These are phyloP conservation scores for Pollenia labialis DNA, from an alignment of 2,888 invertebrate genomes.

Conservation along the genomic window DNA sequence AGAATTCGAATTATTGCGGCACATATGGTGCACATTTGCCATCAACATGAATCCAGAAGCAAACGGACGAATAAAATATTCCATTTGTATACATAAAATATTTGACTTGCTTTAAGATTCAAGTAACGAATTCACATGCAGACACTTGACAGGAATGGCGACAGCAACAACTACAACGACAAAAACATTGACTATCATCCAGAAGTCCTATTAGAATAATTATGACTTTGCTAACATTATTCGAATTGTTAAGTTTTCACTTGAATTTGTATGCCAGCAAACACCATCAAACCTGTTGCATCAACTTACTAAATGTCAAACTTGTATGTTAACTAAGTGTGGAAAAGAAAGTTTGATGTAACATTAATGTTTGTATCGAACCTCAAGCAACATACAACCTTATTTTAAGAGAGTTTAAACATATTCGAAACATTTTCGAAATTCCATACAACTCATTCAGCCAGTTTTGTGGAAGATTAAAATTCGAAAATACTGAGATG, in stretches of 20 bases:
- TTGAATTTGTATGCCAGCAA: background rate
- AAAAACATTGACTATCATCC: slow-evolving; percentile 31
- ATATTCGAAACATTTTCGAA: slow-evolving; percentile 19
- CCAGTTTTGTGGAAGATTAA: background rate
- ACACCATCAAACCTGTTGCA: background rate
- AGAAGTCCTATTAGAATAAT: slow-evolving; percentile 63
- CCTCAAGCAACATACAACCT: background rate
- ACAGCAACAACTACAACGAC: slow-evolving; percentile 44
- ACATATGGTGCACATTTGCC: slow-evolving; percentile 61
- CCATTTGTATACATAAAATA: background rate
- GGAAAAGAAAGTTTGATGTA: background rate
- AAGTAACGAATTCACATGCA: slow-evolving; percentile 44
- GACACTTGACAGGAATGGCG: slow-evolving; percentile 53
- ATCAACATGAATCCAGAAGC: slow-evolving; percentile 35
- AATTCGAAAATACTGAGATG: background rate
- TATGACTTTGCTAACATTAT: slow-evolving; percentile 59
- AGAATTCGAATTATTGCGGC: slow-evolving; percentile 58
- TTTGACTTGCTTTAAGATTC: slow-evolving; percentile 59
- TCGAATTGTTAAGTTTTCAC: slow-evolving; percentile 54
- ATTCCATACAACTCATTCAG: slow-evolving; percentile 17
- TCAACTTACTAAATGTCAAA: slow-evolving; percentile 1
- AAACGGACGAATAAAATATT: slow-evolving; percentile 25
- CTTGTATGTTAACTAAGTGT: background rate
- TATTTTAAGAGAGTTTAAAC: background rate
- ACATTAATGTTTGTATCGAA: background rate